These are phyloP conservation scores for Macrotis lagotis DNA, from an alignment of 2,113 vertebrate species.

Conservation along the genomic window DNA sequence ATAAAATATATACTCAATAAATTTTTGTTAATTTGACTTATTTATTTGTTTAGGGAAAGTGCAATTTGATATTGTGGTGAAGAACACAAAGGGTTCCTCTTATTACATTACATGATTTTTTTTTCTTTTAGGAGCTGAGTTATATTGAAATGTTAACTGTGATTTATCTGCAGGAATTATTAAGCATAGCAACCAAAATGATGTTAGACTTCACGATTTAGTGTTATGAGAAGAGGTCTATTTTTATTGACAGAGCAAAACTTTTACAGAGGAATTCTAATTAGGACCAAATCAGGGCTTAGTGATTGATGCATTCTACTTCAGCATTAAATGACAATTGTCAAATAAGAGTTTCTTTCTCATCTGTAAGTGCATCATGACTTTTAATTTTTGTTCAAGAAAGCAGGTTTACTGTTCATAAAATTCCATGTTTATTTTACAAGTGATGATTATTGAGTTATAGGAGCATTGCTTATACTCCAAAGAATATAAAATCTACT, in stretches of 20 bases:
- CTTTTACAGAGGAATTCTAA: conserved; percentile 49
- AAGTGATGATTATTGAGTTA: conserved; percentile 45
- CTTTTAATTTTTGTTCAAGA: conserved; percentile 24
- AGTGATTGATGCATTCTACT: conserved; percentile 56
- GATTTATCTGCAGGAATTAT: conserved; percentile 31
- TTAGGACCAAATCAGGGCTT: conserved; percentile 64
- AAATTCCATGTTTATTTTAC: conserved; percentile 66
- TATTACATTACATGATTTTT: background rate
- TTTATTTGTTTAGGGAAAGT: conserved; percentile 39
- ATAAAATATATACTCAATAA: background rate
- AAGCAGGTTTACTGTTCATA: conserved; percentile 17
- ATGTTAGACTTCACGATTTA: background rate
- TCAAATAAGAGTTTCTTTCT: conserved; percentile 50
- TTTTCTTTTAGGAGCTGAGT: background rate
- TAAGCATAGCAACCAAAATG: conserved; percentile 20
- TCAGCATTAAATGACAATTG: conserved; percentile 50
- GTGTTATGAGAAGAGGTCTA: conserved; percentile 26
- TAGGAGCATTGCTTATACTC: conserved; percentile 53
- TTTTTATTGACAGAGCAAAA: conserved; percentile 53
- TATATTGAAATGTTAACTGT: background rate
- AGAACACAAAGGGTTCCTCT: background rate
- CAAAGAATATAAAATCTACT: conserved; percentile 55
- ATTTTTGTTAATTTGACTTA: background rate
- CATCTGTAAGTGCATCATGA: conserved; percentile 48
- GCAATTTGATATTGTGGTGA: background rate